Evolutionary conservation across 2,888 invertebrate genomes (phyloP), one percentile per base, ranked within the genome.

Genomic region (Hetaerina titia): DNA sequence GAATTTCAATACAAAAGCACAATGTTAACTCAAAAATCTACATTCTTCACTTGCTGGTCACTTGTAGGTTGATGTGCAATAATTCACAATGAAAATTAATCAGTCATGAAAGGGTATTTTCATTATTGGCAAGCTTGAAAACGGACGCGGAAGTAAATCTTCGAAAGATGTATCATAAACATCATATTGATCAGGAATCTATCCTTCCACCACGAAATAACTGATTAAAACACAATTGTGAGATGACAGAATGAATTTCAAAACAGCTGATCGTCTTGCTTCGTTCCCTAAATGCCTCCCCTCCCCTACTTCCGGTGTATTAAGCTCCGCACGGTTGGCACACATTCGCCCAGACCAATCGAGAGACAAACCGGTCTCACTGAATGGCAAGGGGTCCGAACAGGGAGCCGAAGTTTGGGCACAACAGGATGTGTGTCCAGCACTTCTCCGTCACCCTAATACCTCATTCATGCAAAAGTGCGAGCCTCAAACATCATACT

Each of bases 221-320:
- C 45, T 4, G 45, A 45, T 45, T 1, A 45, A 45, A 45, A 45
- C 45, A 45, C 45, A 45, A 45, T 45, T 45, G 45, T 45, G 45
- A 45, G 45, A 45, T 45, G 45, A 45, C 4, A 45, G 45, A 45
- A 81, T 81, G 25, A 81, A 81, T 31, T 31, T 31, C 25, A 81
- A 81, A 92, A 92, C 92, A 92, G 92, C 92, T 92, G 92, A 92
- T 56, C 74, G n/a, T 19, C 69, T 11, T 19, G 57, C 22, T 1
- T 57, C 58, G 2, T 6, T 11, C 89, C 19, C 58, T n/a, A 57
- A 89, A n/a, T 69, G n/a, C 17, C 57, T 81, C 31, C 31, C 81
- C 31, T 81, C 25, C 90, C 64, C 64, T 45, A 90, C 90, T 90
- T 90, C 90, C 90, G 90, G 90, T 90, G 13, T 90, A 8, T 22